Base-by-base conservation (phyloP, 1,140 invertebrate genomes). In the Meloidogyne chitwoodi region DNA sequence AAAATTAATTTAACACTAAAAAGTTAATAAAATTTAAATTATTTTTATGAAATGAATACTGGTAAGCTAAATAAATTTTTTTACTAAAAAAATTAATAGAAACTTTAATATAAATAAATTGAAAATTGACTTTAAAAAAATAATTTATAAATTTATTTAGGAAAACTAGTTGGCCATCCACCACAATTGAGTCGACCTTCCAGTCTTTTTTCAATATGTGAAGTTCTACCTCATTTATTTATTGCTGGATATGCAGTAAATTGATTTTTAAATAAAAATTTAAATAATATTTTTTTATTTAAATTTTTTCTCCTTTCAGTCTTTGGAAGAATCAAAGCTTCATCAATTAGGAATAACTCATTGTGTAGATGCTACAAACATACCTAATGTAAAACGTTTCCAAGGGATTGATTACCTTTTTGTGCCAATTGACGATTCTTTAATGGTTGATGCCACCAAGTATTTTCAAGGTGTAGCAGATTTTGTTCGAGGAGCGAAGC, bases 391-490 rank as follows among this genome's bases (percentile, higher is more conserved):
- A 34, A 24, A 64, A 29, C 77, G 77, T 31, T 24, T 78, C 26
- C 38, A 44, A 41, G 29, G 27, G n/a, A 76, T 75, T 16, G 80
- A 81, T 2, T 83, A 79, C 56, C 24, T 81, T 41, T 27, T 38
- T 38, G 79, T 81, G 14, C 27, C 67, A 38, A 72, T 80, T 56
- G 79, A 81, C 34, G 79, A 81, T 72, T 78, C 75, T 19, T 44
- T 78, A 22, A 31, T 67, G 48, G 77, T 31, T 11, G 61, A 64
- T 38, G 72, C 38, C 19, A 34, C 88, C 2, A 85, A 88, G 14
- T 91, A 92, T 38, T 87, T 92, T 94, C 87, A 92, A 93, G 82
- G 87, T 90, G 64, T 91, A 2, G 90, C 92, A 8, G 92, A 93
- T 87, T 88, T 91, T 76, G 92, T 83, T 24, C 41, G 74, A 24